Percentiles rank a stretch among this genome's conserved stretches.
Conservation (phyloP, 2,888 invertebrate genomes). For the Xanthia icteritia region DNA sequence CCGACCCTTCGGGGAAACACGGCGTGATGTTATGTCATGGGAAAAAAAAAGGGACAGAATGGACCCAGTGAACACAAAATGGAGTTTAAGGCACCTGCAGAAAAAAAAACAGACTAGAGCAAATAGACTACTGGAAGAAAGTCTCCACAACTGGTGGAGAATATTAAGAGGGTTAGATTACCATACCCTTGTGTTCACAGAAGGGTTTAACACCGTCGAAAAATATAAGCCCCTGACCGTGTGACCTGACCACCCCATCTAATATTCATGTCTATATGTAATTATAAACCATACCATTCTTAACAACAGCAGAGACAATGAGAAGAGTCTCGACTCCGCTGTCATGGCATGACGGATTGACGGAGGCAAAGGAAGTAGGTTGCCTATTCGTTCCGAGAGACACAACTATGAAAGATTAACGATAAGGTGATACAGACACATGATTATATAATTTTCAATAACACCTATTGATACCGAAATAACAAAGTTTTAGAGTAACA, state of each 20-base stretch:
- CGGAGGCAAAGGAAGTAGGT: constrained; percentile 41
- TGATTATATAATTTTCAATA: constrained; percentile 62
- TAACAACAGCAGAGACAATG: not conserved
- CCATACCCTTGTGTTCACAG: not conserved
- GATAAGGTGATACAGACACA: constrained; percentile 48
- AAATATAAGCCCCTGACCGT: not conserved
- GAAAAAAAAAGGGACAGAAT: not conserved
- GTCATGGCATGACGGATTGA: constrained; percentile 7
- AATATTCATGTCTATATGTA: not conserved
- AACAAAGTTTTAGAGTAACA: constrained; percentile 51
- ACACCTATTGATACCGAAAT: constrained; percentile 44
- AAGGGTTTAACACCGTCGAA: not conserved
- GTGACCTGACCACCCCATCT: not conserved
- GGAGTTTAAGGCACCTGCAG: not conserved
- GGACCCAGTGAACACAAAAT: not conserved
- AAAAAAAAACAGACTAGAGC: not conserved
- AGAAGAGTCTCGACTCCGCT: not conserved
- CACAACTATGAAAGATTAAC: constrained; percentile 37
- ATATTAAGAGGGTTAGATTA: not conserved
- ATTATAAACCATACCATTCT: not conserved
- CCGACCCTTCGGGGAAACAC: not conserved
- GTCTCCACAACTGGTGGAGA: not conserved
- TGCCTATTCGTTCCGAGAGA: constrained; percentile 28
- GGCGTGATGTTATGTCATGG: not conserved
- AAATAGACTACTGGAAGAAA: not conserved